Percentiles rank a stretch among this genome's conserved stretches.
Conservation (phyloP, 2,797 vertebrate genomes). For the Cuniculus paca region DNA sequence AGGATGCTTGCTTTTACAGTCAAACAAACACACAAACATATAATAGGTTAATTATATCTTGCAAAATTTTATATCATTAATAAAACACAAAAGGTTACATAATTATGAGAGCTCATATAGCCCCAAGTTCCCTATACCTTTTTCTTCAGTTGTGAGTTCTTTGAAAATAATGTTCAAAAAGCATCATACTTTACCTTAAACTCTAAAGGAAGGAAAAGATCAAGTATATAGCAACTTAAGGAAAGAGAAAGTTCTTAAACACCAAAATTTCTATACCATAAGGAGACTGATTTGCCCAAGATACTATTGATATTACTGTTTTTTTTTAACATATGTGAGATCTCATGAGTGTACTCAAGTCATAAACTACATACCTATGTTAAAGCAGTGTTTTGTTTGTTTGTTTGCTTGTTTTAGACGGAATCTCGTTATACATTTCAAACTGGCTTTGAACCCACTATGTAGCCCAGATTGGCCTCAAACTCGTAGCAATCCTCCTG, state of each 20-base stretch:
- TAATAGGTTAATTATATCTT: background rate
- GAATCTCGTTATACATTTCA: background rate
- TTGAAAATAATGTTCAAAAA: background rate
- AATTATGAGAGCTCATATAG: background rate
- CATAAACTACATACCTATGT: background rate
- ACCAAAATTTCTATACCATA: background rate
- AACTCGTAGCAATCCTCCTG: background rate
- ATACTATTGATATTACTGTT: background rate
- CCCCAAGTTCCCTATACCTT: background rate
- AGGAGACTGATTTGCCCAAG: background rate
- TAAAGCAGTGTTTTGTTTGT: background rate
- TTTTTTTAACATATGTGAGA: background rate
- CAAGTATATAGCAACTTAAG: background rate
- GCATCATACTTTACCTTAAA: background rate
- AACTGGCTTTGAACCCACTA: background rate
- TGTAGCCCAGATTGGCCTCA: background rate
- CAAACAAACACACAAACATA: background rate
- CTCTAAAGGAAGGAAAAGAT: background rate
- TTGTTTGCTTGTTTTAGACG: background rate
- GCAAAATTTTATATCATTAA: background rate
- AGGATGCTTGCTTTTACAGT: background rate
- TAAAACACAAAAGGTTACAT: conserved; percentile 3
- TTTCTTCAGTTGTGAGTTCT: background rate
- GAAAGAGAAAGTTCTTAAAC: conserved; percentile 23
- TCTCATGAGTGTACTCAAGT: background rate